Percentiles rank a stretch among this genome's conserved stretches.
Evolutionary conservation across 2,113 vertebrate species (phyloP).

Genomic region (Polypterus senegalus): DNA sequence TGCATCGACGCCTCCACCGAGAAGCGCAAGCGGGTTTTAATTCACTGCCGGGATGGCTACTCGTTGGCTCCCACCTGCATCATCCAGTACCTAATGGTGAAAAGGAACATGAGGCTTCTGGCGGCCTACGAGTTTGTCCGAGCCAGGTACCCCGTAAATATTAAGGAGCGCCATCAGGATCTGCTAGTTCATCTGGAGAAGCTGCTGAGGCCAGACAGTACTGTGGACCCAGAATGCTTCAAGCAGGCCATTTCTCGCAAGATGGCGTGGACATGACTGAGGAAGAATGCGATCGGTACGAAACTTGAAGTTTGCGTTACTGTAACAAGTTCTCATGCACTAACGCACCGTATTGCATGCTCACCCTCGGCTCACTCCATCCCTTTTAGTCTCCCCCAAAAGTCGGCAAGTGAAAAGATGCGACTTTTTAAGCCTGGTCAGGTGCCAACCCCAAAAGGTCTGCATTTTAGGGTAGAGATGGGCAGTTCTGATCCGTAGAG

Average conservation of each 20-base stretch:
- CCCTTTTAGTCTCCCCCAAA: too few relatives aligned
- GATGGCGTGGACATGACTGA: slow-evolving; percentile 51
- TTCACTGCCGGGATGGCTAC: slow-evolving; percentile 60
- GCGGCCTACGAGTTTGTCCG: slow-evolving; percentile 55
- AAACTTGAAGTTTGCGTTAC: slow-evolving; percentile 2
- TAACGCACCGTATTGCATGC: neutral
- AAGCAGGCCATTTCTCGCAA: slow-evolving; percentile 59
- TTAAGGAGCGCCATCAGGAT: slow-evolving; percentile 53
- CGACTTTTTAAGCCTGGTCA: too few relatives aligned
- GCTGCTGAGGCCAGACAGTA: slow-evolving; percentile 42
- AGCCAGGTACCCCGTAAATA: slow-evolving; percentile 51
- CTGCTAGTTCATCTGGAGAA: slow-evolving; percentile 57
- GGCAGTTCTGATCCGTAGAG: too few relatives aligned
- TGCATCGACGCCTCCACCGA: slow-evolving; percentile 50
- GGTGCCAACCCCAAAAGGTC: too few relatives aligned
- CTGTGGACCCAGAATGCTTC: slow-evolving; percentile 39
- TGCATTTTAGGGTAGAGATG: too few relatives aligned
- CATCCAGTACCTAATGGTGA: slow-evolving; percentile 62
- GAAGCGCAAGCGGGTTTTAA: slow-evolving; percentile 55
- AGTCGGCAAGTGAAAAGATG: too few relatives aligned
- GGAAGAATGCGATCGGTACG: neutral
- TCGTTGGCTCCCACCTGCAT: slow-evolving; percentile 53
- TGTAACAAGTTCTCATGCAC: neutral
- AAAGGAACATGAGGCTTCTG: slow-evolving; percentile 56
- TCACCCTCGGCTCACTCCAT: neutral